phyloP scores from a whole-genome alignment of 2,888 invertebrate species.

The Ichneumoninae sp. region DNA sequence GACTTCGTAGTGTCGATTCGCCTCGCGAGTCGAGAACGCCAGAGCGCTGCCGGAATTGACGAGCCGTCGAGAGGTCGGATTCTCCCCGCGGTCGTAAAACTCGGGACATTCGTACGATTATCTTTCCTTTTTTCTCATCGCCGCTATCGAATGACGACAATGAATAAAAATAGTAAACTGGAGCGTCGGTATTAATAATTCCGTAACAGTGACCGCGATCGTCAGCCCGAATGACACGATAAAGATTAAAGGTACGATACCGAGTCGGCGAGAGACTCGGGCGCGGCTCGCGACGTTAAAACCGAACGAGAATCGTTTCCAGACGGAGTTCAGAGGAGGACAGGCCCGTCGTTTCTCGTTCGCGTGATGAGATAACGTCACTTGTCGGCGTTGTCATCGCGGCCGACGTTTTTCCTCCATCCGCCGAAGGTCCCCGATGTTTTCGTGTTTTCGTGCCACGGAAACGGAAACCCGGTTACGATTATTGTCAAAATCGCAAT shows the following conservation, averaged over 20 bases:
- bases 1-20: not conserved
- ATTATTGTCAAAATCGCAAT: conserved; percentile 3
- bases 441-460: not conserved
- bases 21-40: not conserved
- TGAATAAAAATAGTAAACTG: conserved; percentile 47
- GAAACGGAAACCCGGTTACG: conserved; percentile 6
- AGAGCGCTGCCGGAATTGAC: not conserved
- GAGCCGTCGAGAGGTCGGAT: too few species aligned
- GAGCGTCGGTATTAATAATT: conserved; percentile 38
- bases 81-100: not conserved
- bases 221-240: conserved; percentile 30
- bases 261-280: not conserved
- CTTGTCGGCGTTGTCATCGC: conserved; percentile 13
- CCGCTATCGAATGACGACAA: conserved; percentile 17
- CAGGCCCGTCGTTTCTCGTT: conserved; percentile 1
- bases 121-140: not conserved
- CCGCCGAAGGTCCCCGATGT: not conserved
- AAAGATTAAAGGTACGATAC: conserved; percentile 39
- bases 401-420: not conserved
- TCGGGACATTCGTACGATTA: conserved; percentile 18
- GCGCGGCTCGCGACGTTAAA: not conserved
- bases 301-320: conserved; percentile 11
- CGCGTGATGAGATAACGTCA: conserved; percentile 50
- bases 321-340: not conserved
- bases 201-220: conserved; percentile 24